Conservation (phyloP, 2,113 vertebrate species). For the Ailuropoda melanoleuca region DNA sequence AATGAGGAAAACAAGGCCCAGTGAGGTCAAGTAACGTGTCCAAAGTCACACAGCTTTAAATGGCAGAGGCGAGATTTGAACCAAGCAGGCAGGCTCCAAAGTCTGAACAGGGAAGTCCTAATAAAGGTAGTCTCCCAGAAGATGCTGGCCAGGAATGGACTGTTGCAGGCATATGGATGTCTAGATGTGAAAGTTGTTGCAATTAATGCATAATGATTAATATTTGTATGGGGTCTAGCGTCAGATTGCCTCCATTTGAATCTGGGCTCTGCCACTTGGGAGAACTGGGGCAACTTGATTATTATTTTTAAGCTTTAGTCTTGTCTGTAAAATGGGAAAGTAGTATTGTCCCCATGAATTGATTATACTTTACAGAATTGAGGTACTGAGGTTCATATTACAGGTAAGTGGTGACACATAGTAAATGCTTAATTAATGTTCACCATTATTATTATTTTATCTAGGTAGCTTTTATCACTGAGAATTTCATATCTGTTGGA, state of each 20-base stretch:
- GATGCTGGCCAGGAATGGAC: background rate
- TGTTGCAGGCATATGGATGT: fast-evolving
- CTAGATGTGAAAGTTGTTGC: background rate
- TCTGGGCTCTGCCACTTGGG: background rate
- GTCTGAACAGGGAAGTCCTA: background rate
- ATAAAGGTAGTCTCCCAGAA: background rate
- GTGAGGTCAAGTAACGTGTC: background rate
- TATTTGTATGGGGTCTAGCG: background rate
- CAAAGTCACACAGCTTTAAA: background rate
- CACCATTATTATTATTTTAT: background rate
- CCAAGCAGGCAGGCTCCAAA: background rate
- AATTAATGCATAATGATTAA: background rate
- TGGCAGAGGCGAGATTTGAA: background rate
- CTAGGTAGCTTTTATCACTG: background rate
- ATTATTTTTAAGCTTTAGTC: background rate
- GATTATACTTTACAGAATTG: background rate
- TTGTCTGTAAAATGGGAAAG: background rate
- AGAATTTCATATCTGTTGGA: background rate
- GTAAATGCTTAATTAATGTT: background rate
- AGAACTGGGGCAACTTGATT: background rate
- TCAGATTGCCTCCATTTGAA: background rate
- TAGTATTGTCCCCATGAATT: background rate
- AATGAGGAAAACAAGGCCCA: background rate
- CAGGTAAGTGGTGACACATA: background rate
- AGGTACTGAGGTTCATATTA: background rate